phyloP scores from a whole-genome alignment of 2,113 vertebrate species.

The Patagioenas fasciata region DNA sequence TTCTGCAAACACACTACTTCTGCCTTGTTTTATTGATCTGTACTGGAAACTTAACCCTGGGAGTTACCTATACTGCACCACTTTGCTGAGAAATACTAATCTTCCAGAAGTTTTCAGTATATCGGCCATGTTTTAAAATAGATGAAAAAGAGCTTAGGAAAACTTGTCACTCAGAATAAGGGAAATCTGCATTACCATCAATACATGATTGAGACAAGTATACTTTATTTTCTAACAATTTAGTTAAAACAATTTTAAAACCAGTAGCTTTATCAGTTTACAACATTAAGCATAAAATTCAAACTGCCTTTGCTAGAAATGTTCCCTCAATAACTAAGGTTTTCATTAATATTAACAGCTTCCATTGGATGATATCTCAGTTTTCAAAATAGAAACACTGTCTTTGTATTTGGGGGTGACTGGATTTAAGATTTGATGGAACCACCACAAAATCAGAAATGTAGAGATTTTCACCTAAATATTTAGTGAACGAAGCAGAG shows the following conservation, averaged over 20 bases:
- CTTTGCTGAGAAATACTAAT: not conserved
- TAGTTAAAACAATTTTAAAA: not conserved
- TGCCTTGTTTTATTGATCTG: not conserved
- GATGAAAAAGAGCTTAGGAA: not conserved
- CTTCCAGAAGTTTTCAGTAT: not conserved
- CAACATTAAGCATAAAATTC: not conserved
- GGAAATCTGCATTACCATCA: not conserved
- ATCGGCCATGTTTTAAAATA: rapidly evolving
- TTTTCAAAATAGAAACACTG: not conserved
- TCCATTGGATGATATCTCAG: not conserved
- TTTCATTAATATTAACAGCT: not conserved
- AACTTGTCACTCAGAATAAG: not conserved
- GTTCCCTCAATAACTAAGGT: not conserved
- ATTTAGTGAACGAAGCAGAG: not conserved
- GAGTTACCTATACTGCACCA: not conserved
- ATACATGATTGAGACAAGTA: rapidly evolving
- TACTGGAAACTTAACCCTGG: not conserved
- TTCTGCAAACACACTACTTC: not conserved
- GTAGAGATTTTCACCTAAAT: not conserved
- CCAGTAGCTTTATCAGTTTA: not conserved
- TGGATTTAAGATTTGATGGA: not conserved
- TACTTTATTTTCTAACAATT: not conserved
- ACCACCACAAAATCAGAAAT: not conserved
- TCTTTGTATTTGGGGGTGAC: not conserved
- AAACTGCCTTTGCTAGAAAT: not conserved